Evolutionary conservation across 2,113 vertebrate genomes (phyloP), one percentile per base, ranked within the genome.

Genomic region (Mungos mungo): DNA sequence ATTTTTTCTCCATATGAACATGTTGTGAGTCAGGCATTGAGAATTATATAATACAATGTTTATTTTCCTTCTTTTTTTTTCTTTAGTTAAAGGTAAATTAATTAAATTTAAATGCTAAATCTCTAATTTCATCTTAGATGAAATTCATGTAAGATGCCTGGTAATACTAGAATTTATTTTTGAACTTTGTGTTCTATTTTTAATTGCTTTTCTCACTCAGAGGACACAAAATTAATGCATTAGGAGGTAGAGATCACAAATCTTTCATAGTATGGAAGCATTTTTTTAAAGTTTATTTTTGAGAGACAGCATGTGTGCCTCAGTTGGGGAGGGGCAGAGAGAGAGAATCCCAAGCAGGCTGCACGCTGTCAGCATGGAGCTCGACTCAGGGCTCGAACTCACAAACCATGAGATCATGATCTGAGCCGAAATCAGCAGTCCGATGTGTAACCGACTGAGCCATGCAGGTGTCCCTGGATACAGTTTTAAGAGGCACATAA

Each of bases 1-100:
- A 54, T 86, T 88, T 66, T 90, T 92, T 87, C 45, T 84, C 16
- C 12, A 72, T 31, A 88, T 79, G 77, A 90, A 90, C 8, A 77
- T 93, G 41, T 68, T 94, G 35, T 92, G 81, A 65, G 90, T 86
- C 72, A 89, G 50, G 13, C 29, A 71, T 81, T 85, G 77, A 92
- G 33, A 91, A 41, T 57, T 84, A 13, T 52, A n/a, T 88, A 69
- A 85, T 93, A 52, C 29, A 81, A 4, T 87, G 16, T 66, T 93
- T 69, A 27, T 38, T 3, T 63, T 83, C 57, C 95, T 63, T 91
- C 23, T 3, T 60, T 87, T 77, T 77, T 95, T 54, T 91, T 60
- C 31, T 68, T 85, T 68, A 66, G 25, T 4, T 80, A 33, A 96
- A 88, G 16, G 63, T 88, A 84, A 72, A 86, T 92, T 81, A 5